These are phyloP conservation scores for Drosophila tanythrix DNA, from an alignment of 2,888 invertebrate species.

Conservation along the genomic window DNA sequence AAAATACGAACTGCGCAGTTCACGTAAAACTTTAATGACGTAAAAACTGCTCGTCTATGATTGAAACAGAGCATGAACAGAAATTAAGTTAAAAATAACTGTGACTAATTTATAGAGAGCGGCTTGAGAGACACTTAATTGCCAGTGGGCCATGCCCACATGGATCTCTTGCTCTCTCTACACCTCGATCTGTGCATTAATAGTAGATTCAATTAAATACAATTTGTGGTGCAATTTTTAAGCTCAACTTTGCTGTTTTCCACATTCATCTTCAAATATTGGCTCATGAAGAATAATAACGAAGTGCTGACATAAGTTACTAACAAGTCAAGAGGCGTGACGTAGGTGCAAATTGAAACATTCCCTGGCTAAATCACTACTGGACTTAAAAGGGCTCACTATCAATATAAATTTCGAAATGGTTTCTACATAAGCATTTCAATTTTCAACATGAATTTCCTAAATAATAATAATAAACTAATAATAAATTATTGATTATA, in stretches of 20 bases:
- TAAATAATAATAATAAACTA: neutral
- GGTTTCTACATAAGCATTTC: neutral
- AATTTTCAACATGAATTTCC: neutral
- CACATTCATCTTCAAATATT: neutral
- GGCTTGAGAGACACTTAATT: slow-evolving; percentile 42
- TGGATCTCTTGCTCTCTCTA: neutral
- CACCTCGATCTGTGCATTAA: neutral
- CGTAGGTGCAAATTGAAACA: too few relatives aligned
- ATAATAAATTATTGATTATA: neutral
- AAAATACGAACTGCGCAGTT: slow-evolving; percentile 20
- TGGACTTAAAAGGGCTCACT: too few relatives aligned
- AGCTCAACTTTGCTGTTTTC: neutral
- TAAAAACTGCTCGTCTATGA: neutral
- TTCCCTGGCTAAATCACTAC: too few relatives aligned
- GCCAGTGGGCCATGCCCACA: slow-evolving; percentile 1
- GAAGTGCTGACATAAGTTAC: neutral
- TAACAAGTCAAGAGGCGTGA: neutral
- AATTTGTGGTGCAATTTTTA: neutral
- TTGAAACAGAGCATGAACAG: slow-evolving; percentile 2
- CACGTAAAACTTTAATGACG: slow-evolving; percentile 3
- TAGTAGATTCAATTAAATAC: slow-evolving; percentile 11
- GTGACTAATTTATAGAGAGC: slow-evolving; percentile 48
- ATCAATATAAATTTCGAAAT: too few relatives aligned
- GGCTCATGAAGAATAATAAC: neutral
- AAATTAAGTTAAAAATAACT: slow-evolving; percentile 13